Evolutionary conservation across 2,888 invertebrate genomes (phyloP).

Genomic region (Tetragonisca angustula): DNA sequence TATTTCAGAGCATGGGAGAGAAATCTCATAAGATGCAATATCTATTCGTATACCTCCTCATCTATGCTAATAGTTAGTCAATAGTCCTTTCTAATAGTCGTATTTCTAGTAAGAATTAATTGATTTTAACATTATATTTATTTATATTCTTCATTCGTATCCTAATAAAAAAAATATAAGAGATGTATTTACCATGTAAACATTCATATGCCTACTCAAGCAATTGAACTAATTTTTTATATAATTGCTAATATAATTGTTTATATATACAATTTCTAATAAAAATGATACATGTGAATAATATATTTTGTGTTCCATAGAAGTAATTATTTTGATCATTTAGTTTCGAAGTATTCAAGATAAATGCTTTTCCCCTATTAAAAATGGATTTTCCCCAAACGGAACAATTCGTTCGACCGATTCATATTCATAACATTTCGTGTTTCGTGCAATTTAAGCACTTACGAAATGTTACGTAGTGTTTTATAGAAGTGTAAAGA

Average conservation of each 20-base stretch:
- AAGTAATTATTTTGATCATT: neutral
- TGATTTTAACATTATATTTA: neutral
- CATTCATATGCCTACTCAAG: neutral
- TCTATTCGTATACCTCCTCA: no score
- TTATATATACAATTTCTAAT: neutral
- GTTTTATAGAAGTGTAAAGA: slow-evolving; percentile 9
- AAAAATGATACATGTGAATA: neutral
- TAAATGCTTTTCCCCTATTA: slow-evolving; percentile 5
- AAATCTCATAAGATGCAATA: no score
- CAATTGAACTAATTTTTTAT: neutral
- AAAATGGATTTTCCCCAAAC: neutral
- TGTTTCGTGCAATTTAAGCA: slow-evolving; percentile 23
- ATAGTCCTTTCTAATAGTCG: no score
- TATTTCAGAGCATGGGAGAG: no score
- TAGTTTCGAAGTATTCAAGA: neutral
- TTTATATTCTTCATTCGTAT: neutral
- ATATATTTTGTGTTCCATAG: neutral
- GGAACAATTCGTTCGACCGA: neutral
- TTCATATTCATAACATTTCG: neutral
- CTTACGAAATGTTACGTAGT: slow-evolving; percentile 11
- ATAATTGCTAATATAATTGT: neutral
- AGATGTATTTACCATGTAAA: neutral
- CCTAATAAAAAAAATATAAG: neutral
- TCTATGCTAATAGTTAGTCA: no score
- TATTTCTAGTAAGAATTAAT: neutral